Percentiles rank a stretch among this genome's conserved stretches.
These are phyloP conservation scores for Embidobia sp. DNA, from an alignment of 2,888 invertebrate genomes.

Conservation along the genomic window DNA sequence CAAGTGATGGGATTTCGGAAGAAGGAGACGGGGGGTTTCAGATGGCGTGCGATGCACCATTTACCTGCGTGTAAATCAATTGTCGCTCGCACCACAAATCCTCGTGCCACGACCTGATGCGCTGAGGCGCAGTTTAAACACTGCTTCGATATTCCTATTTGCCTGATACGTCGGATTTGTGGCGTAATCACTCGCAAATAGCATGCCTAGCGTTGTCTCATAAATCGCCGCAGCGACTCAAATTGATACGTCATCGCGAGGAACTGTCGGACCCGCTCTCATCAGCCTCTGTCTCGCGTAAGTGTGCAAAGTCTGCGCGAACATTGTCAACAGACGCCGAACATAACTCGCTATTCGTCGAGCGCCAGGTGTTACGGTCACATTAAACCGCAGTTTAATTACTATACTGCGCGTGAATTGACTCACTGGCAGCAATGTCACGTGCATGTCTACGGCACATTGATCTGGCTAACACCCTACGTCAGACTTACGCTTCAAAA, in stretches of 20 bases:
- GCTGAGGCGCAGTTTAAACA: constrained; percentile 69
- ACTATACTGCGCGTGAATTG: constrained; percentile 77
- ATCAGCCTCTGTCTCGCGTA: constrained; percentile 6
- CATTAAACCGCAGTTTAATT: constrained; percentile 79
- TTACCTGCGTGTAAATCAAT: constrained; percentile 75
- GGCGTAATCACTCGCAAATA: constrained; percentile 55
- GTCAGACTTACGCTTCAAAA: constrained; percentile 61
- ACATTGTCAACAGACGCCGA: constrained; percentile 74
- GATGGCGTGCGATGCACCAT: constrained; percentile 54
- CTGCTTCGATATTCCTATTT: constrained; percentile 62
- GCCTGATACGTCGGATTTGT: constrained; percentile 56
- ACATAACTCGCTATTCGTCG: constrained; percentile 78
- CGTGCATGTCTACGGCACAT: constrained; percentile 76
- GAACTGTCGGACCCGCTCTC: constrained; percentile 4
- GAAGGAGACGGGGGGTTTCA: constrained; percentile 42
- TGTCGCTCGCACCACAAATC: constrained; percentile 75
- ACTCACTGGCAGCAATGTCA: constrained; percentile 77
- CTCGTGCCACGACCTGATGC: constrained; percentile 70
- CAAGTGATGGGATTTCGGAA: constrained; percentile 62
- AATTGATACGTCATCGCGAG: constrained; percentile 42
- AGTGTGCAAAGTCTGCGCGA: constrained; percentile 56
- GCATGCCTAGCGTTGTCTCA: constrained; percentile 58
- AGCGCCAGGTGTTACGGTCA: constrained; percentile 78
- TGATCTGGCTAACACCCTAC: constrained; percentile 72
- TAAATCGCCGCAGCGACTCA: constrained; percentile 45